phyloP scores from a whole-genome alignment of 2,113 vertebrate species.

The Pteropus alecto region DNA sequence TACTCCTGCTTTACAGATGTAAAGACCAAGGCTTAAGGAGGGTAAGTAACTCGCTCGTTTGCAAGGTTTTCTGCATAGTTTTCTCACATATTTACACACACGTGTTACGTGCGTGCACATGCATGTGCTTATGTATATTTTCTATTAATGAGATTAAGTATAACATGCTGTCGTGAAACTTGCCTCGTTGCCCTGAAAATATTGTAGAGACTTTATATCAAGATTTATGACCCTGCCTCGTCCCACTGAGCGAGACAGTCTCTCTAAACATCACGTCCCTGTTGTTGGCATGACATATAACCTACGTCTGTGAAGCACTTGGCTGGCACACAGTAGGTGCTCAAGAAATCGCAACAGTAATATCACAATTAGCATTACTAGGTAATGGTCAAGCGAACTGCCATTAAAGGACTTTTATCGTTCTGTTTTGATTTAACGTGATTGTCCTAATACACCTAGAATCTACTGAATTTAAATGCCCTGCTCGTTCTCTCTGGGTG shows the following conservation, averaged over 20 bases:
- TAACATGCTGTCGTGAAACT: neutral
- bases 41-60: neutral
- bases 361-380: neutral
- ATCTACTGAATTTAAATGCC: neutral
- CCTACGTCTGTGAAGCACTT: neutral
- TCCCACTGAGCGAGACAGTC: neutral
- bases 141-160: neutral
- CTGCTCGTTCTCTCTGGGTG: neutral
- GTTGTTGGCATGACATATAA: neutral
- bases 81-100: neutral
- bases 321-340: neutral
- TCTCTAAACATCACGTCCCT: neutral
- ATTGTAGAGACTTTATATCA: neutral
- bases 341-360: neutral
- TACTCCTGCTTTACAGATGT: neutral
- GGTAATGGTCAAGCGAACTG: neutral
- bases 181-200: neutral
- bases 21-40: neutral
- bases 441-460: neutral
- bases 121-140: neutral
- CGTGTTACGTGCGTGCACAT: neutral
- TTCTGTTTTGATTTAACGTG: neutral
- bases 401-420: neutral
- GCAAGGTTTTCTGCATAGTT: neutral
- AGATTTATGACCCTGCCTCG: neutral